phyloP scores from a whole-genome alignment of 2,888 invertebrate species.

The Palloptera scutellata region DNA sequence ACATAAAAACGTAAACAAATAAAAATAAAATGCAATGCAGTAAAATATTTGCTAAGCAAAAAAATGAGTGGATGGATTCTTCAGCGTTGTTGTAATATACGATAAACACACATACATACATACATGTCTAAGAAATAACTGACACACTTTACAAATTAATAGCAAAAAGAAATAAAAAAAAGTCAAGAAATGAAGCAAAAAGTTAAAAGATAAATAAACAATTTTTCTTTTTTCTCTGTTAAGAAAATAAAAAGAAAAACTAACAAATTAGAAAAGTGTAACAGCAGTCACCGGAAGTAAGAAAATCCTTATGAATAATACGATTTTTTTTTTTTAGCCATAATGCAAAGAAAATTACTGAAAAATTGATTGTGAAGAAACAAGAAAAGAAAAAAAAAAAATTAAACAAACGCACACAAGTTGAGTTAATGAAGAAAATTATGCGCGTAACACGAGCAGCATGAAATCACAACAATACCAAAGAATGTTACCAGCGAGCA shows the following conservation, averaged over 20 bases:
- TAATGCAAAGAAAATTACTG: too few relatives aligned
- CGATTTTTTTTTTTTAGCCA: not conserved
- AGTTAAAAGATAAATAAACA: slow-evolving; percentile 39
- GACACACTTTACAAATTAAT: slow-evolving; percentile 40
- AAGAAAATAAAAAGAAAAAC: slow-evolving; percentile 31
- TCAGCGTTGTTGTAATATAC: not conserved
- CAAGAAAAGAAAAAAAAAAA: too few relatives aligned
- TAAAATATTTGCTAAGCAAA: slow-evolving; percentile 31
- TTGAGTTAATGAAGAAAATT: too few relatives aligned
- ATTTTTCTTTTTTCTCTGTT: not conserved
- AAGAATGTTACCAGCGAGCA: too few relatives aligned
- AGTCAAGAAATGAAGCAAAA: slow-evolving; percentile 8
- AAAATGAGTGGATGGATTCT: slow-evolving; percentile 45
- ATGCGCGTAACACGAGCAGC: too few relatives aligned
- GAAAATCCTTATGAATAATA: slow-evolving; percentile 3
- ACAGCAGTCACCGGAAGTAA: not conserved
- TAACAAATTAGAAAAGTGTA: slow-evolving; percentile 18
- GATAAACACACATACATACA: too few relatives aligned
- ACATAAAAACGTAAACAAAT: not conserved
- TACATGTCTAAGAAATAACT: slow-evolving; percentile 33
- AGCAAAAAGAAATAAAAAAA: slow-evolving; percentile 25
- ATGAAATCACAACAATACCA: too few relatives aligned
- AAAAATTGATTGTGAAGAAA: too few relatives aligned
- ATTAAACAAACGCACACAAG: too few relatives aligned
- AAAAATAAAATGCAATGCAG: slow-evolving; percentile 21